These are phyloP conservation scores for Teinopalpus imperialis DNA, from an alignment of 2,888 invertebrate species.

Conservation along the genomic window DNA sequence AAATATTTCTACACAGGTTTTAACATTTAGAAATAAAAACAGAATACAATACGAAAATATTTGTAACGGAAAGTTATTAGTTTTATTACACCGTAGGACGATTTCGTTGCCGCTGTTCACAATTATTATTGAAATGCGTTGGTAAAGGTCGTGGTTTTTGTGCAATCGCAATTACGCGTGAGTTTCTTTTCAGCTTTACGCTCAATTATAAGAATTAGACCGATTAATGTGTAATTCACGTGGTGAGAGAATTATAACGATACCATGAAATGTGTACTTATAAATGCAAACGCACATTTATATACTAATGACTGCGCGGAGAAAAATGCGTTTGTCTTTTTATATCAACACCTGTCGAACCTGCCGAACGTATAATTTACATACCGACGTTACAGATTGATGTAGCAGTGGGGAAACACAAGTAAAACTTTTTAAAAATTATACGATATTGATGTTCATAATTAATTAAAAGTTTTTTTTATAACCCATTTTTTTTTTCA, in stretches of 20 bases:
- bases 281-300: constrained; percentile 14
- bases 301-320: constrained; percentile 1
- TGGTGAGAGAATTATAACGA: constrained; percentile 30
- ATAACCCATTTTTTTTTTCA: too few species aligned
- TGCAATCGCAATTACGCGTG: constrained; percentile 57
- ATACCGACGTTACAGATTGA: too few species aligned
- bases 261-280: constrained; percentile 23
- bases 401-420: too few species aligned
- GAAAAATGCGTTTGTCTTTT: constrained; percentile 12
- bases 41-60: too few species aligned
- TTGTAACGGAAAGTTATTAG: too few species aligned
- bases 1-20: too few species aligned
- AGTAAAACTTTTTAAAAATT: too few species aligned
- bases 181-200: constrained; percentile 43
- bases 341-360: constrained; percentile 16
- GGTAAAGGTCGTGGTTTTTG: constrained; percentile 50
- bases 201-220: constrained; percentile 64
- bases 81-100: too few species aligned
- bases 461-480: too few species aligned
- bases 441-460: too few species aligned
- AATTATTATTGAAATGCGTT: constrained; percentile 52
- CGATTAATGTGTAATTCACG: constrained; percentile 40
- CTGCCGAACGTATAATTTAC: neutral
- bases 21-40: too few species aligned
- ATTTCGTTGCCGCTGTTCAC: constrained; percentile 31